Conservation (phyloP, 2,888 invertebrate genomes). For the Amblyteles armatorius region DNA sequence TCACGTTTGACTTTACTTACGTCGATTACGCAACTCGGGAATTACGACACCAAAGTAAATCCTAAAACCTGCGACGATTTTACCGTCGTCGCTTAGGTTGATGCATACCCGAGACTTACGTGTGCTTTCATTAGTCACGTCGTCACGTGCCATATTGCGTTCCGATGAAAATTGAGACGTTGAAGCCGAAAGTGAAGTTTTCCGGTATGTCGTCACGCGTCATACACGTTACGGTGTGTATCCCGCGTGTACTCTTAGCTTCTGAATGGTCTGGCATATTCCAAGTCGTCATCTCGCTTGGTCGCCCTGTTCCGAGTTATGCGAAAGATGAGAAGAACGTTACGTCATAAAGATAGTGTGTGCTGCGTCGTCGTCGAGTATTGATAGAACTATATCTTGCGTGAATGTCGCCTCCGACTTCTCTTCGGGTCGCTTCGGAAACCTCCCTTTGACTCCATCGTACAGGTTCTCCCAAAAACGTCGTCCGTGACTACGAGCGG, state of each 20-base stretch:
- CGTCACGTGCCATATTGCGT: background rate
- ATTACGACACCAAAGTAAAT: slow-evolving; percentile 24
- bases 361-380: slow-evolving; percentile 29
- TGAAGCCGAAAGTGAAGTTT: too few species aligned
- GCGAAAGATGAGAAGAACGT: slow-evolving; percentile 61
- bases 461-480: slow-evolving; percentile 2
- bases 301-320: slow-evolving; percentile 51
- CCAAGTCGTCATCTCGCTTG: slow-evolving; percentile 8
- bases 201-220: too few species aligned
- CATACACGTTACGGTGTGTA: background rate
- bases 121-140: slow-evolving; percentile 1
- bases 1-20: slow-evolving; percentile 22
- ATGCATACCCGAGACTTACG: background rate
- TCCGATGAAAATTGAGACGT: too few species aligned
- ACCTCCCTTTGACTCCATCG: background rate
- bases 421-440: background rate
- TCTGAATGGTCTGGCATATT: slow-evolving; percentile 17
- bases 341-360: slow-evolving; percentile 70
- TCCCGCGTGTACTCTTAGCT: slow-evolving; percentile 4
- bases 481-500: background rate
- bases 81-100: background rate
- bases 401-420: background rate
- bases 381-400: slow-evolving; percentile 27
- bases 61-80: slow-evolving; percentile 14
- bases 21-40: slow-evolving; percentile 28